Evolutionary conservation across 2,797 vertebrate genomes (phyloP).

Genomic region (Sebastes paucispinis): DNA sequence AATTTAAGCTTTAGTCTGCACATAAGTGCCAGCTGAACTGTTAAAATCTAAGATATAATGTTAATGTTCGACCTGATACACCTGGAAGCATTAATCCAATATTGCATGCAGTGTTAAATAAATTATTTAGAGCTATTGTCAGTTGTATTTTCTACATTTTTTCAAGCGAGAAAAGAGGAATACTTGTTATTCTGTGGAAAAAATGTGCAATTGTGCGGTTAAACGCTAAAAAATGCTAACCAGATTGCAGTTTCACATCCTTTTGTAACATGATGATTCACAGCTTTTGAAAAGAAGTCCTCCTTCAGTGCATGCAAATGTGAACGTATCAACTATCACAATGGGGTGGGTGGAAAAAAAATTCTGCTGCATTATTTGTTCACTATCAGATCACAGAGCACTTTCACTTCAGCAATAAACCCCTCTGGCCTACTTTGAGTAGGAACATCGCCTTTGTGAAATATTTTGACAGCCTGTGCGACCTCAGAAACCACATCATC

Average conservation of each 20-base stretch:
- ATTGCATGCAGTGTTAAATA: background rate
- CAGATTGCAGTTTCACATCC: conserved; percentile 69
- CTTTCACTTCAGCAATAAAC: conserved; percentile 36
- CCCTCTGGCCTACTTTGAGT: conserved; percentile 51
- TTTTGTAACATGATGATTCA: conserved; percentile 62
- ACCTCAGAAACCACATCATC: conserved; percentile 55
- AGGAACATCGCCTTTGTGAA: conserved; percentile 11
- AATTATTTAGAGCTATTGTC: too few species aligned
- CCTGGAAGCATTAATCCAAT: background rate
- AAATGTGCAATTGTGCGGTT: conserved; percentile 54
- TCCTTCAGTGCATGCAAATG: conserved; percentile 33
- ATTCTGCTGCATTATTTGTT: conserved; percentile 24
- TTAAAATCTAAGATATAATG: background rate
- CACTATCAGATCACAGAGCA: background rate
- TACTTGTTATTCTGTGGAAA: conserved; percentile 53
- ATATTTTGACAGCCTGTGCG: conserved; percentile 2
- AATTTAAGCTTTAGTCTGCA: background rate
- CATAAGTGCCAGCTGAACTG: background rate
- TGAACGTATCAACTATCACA: conserved; percentile 28
- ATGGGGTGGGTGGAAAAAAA: conserved; percentile 41
- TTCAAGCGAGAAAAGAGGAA: background rate
- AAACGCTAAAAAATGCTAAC: conserved; percentile 61
- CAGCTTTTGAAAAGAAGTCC: conserved; percentile 23
- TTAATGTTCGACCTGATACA: background rate
- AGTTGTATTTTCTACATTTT: background rate